Evolutionary conservation across 2,888 invertebrate genomes (phyloP).

Genomic region (Cheilosia grossa): DNA sequence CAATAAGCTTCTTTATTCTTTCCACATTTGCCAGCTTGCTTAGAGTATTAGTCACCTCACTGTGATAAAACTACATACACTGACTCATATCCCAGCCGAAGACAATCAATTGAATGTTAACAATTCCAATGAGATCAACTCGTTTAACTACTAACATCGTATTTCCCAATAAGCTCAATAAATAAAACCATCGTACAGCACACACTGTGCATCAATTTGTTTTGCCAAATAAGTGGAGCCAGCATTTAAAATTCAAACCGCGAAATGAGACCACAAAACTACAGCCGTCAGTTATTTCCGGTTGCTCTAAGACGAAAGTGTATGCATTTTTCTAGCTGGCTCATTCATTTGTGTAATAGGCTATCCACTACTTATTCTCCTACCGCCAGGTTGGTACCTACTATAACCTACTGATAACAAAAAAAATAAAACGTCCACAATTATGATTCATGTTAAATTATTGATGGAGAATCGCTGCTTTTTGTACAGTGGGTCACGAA

Average conservation of each 20-base stretch:
- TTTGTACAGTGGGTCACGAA: constrained; percentile 44
- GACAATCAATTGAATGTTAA: not conserved
- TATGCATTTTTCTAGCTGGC: constrained; percentile 18
- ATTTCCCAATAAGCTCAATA: not conserved
- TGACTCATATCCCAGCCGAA: not conserved
- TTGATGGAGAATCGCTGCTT: constrained; percentile 13
- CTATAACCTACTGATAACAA: constrained; percentile 29
- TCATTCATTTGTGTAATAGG: constrained; percentile 18
- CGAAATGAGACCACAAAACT: constrained; percentile 23
- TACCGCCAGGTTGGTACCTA: not conserved
- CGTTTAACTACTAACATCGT: not conserved
- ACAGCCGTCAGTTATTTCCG: constrained; percentile 39
- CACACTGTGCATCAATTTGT: not conserved
- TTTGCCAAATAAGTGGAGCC: not conserved
- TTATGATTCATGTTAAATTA: constrained; percentile 45
- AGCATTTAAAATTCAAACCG: constrained; percentile 12
- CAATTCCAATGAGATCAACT: not conserved
- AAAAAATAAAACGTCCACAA: constrained; percentile 7
- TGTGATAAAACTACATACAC: not conserved
- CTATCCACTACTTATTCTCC: not conserved
- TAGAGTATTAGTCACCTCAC: constrained; percentile 3
- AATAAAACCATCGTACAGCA: not conserved
- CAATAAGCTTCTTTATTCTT: not conserved
- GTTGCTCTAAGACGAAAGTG: constrained; percentile 3
- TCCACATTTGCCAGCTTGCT: not conserved